Evolutionary conservation across 2,797 vertebrate species (phyloP).

Genomic region (Echeneis naucrates): DNA sequence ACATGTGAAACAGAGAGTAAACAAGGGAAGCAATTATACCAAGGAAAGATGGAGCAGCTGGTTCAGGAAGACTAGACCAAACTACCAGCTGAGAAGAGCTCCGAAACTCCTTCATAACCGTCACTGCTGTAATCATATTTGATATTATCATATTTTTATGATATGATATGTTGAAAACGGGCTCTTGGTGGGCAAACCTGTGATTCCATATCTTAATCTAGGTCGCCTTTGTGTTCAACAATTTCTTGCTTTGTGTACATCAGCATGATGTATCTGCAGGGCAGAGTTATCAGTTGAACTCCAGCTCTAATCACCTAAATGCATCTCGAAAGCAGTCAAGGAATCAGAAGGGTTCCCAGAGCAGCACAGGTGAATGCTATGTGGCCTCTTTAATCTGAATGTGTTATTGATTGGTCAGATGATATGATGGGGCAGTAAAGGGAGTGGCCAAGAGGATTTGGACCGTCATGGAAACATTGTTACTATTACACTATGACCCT

Average conservation of each 20-base stretch:
- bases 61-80: background rate
- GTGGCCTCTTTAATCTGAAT: background rate
- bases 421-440: background rate
- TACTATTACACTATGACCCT: background rate
- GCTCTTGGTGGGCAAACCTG: background rate
- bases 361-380: background rate
- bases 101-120: background rate
- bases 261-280: background rate
- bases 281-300: background rate
- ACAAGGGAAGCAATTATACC: too few species aligned
- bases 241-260: background rate
- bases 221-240: background rate
- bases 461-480: too few species aligned
- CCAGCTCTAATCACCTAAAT: background rate
- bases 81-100: background rate
- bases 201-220: background rate
- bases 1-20: background rate
- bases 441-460: background rate
- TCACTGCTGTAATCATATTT: too few species aligned
- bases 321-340: background rate
- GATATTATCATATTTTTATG: too few species aligned
- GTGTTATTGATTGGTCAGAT: background rate
- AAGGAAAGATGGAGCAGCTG: background rate
- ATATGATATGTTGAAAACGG: too few species aligned
- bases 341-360: background rate